Evolutionary conservation across 2,888 invertebrate genomes (phyloP), one percentile per base, ranked within the genome.

Genomic region (Silvanus unidentatus): DNA sequence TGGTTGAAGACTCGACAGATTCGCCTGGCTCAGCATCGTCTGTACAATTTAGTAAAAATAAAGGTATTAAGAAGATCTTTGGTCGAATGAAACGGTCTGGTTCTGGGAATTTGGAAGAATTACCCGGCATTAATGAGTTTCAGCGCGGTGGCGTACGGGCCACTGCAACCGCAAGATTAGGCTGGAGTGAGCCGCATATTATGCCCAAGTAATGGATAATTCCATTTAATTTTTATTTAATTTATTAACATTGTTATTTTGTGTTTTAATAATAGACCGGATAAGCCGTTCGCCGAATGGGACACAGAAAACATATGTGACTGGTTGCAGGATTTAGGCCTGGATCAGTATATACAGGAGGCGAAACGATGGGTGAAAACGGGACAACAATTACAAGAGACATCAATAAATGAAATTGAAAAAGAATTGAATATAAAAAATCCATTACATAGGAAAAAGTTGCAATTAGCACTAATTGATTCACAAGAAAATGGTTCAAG

Each of bases 381-480:
- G 28, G 85, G 92, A 5, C 77, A 85, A 9, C 87, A 91, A 51
- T 72, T 99, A 29, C 80, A 89, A 38, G 81, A 85, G 55, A 86
- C 90, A 4, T 81, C 88, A 0, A 80, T 83, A 4, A 76, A 80
- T 54, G 88, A 93, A 57, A 80, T 97, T 30, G 98, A 99, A 69
- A 94, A 93, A 63, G 90, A 92, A 64, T 73, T 93, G 8, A 85
- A 81, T 42, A 78, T 92, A 36, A 90, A 89, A 70, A 84, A 92
- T 65, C 77, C 84, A 0, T 74, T 98, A 59, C 97, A 98, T 65
- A 81, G 88, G 52, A 98, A 98, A 75, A 97, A 98, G 71, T 80
- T 99, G 27, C 77, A 87, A 38, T 73, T 96, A 46, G 84, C 84
- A 0, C 69, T 86, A 6, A 78, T 81, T 6, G 85, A 85, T 59